These are phyloP conservation scores for Polydrusus cervinus DNA, from an alignment of 2,888 invertebrate genomes.

Conservation along the genomic window DNA sequence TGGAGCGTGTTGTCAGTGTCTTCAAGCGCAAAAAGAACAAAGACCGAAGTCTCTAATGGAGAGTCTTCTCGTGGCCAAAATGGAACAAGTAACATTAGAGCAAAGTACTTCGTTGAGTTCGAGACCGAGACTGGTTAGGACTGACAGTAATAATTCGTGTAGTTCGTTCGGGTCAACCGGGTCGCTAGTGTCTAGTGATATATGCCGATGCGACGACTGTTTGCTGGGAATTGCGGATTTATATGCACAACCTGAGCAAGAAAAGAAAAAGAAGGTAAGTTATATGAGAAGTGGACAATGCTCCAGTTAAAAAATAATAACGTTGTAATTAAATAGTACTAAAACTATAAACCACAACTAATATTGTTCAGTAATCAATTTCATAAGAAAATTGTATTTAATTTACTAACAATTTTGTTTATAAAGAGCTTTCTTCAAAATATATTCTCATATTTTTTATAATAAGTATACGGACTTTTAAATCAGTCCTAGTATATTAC, in stretches of 20 bases:
- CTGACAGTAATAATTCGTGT: constrained; percentile 85
- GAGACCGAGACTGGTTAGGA: constrained; percentile 75
- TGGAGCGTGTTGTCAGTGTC: constrained; percentile 37
- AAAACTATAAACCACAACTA: no score
- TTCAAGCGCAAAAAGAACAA: constrained; percentile 63
- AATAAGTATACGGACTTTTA: no score
- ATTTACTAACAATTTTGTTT: no score
- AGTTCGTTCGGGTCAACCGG: constrained; percentile 82
- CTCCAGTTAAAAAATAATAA: background rate
- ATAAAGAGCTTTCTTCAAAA: no score
- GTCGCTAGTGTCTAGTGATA: constrained; percentile 79
- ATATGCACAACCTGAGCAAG: constrained; percentile 75
- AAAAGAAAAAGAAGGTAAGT: constrained; percentile 77
- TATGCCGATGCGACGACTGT: constrained; percentile 89
- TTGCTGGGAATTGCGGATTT: constrained; percentile 87
- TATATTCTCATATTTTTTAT: no score
- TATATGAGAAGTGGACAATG: background rate
- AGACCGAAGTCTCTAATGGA: constrained; percentile 88
- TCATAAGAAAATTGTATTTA: no score
- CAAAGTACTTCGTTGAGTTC: constrained; percentile 52
- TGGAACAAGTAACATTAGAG: constrained; percentile 77
- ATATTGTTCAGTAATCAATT: no score
- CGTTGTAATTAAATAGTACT: background rate
- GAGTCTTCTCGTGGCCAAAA: constrained; percentile 85
- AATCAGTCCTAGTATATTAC: no score